Percentiles rank a stretch among this genome's conserved stretches.
These are phyloP conservation scores for Emydura subglobosa DNA, from an alignment of 2,113 vertebrate species.

Conservation along the genomic window DNA sequence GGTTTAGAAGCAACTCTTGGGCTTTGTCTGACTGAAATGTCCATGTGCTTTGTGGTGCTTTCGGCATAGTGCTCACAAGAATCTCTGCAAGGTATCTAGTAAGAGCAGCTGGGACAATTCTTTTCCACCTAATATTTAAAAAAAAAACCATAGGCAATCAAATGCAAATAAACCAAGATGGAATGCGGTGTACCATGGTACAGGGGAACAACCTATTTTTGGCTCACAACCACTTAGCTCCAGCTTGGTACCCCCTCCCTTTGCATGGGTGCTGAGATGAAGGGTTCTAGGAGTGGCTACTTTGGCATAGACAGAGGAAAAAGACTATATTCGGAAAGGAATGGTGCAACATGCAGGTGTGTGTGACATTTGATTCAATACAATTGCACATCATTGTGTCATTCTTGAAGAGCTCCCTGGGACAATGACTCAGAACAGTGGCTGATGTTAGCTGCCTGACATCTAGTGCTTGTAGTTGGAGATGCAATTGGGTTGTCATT, in stretches of 20 bases:
- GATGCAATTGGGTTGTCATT: not conserved
- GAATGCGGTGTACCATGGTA: not conserved
- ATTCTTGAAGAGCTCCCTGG: not conserved
- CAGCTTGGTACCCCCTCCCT: not conserved
- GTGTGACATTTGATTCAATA: not conserved
- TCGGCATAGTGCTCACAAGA: not conserved
- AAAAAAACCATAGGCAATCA: no score
- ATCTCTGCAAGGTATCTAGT: not conserved
- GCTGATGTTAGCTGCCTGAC: not conserved
- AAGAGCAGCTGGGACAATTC: not conserved
- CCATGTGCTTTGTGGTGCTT: not conserved
- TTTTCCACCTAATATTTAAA: not conserved
- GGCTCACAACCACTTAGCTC: not conserved
- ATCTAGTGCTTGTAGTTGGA: conserved; percentile 9
- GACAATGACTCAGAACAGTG: not conserved
- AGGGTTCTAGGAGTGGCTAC: not conserved
- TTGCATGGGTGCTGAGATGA: not conserved
- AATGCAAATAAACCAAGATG: not conserved
- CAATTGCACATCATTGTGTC: fast-evolving
- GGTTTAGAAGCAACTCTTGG: not conserved
- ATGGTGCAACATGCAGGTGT: fast-evolving
- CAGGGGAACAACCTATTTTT: no score
- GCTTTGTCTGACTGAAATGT: not conserved
- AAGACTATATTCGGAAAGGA: not conserved
- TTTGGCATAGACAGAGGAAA: not conserved